Evolutionary conservation across 2,113 vertebrate genomes (phyloP).

Genomic region (Austrofundulus limnaeus): DNA sequence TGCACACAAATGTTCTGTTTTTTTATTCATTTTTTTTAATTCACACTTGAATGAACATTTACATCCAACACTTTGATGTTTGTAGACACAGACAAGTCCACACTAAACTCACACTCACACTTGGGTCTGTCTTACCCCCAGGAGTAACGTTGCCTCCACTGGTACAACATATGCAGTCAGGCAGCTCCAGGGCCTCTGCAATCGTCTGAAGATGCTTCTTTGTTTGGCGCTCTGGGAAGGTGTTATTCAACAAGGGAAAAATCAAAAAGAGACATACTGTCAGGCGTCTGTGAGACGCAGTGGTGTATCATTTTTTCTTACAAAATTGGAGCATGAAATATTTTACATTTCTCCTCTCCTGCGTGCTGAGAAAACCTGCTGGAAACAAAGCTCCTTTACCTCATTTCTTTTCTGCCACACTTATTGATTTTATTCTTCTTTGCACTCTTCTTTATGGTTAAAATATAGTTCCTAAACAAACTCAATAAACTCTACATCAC

Average conservation of each 20-base stretch:
- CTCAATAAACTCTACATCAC: slow-evolving; percentile 18
- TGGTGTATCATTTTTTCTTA: background rate
- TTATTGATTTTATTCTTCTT: slow-evolving; percentile 39
- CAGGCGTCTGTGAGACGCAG: slow-evolving; percentile 9
- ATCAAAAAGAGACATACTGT: slow-evolving; percentile 39
- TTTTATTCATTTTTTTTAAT: slow-evolving; percentile 4
- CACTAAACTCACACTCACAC: background rate
- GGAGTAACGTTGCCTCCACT: slow-evolving; percentile 34
- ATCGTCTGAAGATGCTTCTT: slow-evolving; percentile 28
- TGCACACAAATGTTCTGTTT: slow-evolving; percentile 19
- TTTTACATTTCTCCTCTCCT: slow-evolving; percentile 13
- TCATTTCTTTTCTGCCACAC: slow-evolving; percentile 20
- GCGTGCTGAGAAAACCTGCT: background rate
- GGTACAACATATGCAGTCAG: slow-evolving; percentile 25
- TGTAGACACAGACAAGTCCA: background rate
- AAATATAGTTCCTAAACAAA: slow-evolving; percentile 24
- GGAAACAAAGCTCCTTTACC: slow-evolving; percentile 36
- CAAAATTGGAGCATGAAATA: slow-evolving; percentile 22
- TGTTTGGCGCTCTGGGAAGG: slow-evolving; percentile 16
- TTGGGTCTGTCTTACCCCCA: slow-evolving; percentile 10
- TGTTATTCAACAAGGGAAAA: slow-evolving; percentile 28
- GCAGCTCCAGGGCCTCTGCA: slow-evolving; percentile 40
- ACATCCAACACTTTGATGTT: slow-evolving; percentile 12
- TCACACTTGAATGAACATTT: slow-evolving; percentile 27
- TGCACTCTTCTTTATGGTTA: slow-evolving; percentile 37